Evolutionary conservation across 2,797 vertebrate species (phyloP).

Genomic region (Otolemur crassicaudatus): DNA sequence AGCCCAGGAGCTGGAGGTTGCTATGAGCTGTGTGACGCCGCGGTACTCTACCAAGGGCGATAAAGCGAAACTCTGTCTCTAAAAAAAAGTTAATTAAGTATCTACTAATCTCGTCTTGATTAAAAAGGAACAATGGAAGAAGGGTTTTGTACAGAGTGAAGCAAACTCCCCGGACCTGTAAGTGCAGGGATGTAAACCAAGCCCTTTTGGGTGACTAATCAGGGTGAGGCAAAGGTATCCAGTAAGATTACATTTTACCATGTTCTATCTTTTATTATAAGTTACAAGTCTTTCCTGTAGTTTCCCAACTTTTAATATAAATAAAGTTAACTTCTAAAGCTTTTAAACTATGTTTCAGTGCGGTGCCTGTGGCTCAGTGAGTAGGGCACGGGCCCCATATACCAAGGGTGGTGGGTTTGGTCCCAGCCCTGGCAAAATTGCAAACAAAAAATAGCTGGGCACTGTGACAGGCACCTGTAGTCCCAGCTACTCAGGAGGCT

Average conservation of each 20-base stretch:
- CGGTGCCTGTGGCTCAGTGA: too few relatives aligned
- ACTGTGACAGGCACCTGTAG: too few relatives aligned
- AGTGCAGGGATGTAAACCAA: not conserved
- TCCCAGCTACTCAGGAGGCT: too few relatives aligned
- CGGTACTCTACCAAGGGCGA: too few relatives aligned
- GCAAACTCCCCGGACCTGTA: not conserved
- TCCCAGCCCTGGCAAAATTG: too few relatives aligned
- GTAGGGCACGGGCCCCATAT: too few relatives aligned
- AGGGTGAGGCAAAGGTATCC: not conserved
- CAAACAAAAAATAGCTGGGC: too few relatives aligned
- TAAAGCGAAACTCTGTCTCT: too few relatives aligned
- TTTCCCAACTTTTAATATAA: conserved; percentile 31
- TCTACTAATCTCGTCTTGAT: conserved; percentile 10
- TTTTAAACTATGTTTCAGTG: not conserved
- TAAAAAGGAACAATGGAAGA: conserved; percentile 28
- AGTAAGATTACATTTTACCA: not conserved
- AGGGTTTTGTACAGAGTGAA: not conserved
- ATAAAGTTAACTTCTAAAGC: not conserved
- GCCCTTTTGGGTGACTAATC: not conserved
- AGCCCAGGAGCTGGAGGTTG: too few relatives aligned
- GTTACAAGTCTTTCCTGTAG: not conserved
- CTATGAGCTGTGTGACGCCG: too few relatives aligned
- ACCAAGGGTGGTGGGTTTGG: too few relatives aligned
- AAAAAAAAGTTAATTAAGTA: not conserved
- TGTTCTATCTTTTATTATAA: not conserved